Conservation (phyloP, 2,797 vertebrate species). For the Astyanax mexicanus region DNA sequence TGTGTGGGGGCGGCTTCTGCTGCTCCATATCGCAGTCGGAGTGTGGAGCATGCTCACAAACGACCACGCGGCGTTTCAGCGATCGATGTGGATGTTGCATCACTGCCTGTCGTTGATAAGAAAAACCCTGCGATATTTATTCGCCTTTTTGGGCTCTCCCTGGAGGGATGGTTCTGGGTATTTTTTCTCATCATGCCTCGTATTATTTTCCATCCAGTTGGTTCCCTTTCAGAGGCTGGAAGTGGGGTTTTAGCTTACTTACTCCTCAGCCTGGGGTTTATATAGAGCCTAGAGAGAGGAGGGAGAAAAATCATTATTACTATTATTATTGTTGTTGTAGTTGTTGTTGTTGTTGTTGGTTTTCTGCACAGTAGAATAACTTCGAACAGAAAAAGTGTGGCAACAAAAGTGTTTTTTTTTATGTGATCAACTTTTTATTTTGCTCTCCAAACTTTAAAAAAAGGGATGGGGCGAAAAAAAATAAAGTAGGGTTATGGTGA, state of each 20-base stretch:
- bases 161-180: slow-evolving; percentile 29
- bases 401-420: too few relatives aligned
- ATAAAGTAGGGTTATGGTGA: too few relatives aligned
- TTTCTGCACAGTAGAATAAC: neutral
- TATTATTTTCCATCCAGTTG: neutral
- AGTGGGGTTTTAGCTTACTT: neutral
- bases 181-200: slow-evolving; percentile 2
- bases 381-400: too few relatives aligned
- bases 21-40: slow-evolving; percentile 43
- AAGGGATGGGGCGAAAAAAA: too few relatives aligned
- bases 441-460: too few relatives aligned
- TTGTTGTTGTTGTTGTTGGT: too few relatives aligned
- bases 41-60: slow-evolving; percentile 76
- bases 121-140: slow-evolving; percentile 59
- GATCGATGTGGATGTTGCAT: slow-evolving; percentile 81
- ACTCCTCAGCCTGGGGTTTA: neutral
- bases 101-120: slow-evolving; percentile 66
- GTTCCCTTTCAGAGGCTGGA: neutral
- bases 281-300: neutral
- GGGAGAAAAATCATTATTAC: neutral
- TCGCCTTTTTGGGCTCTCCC: slow-evolving; percentile 56
- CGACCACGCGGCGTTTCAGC: slow-evolving; percentile 65
- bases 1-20: slow-evolving; percentile 55
- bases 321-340: too few relatives aligned
- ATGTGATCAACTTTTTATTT: too few relatives aligned